Percentiles rank a stretch among this genome's conserved stretches.
Conservation (phyloP, 2,797 vertebrate species). For the Hylomyscus alleni region DNA sequence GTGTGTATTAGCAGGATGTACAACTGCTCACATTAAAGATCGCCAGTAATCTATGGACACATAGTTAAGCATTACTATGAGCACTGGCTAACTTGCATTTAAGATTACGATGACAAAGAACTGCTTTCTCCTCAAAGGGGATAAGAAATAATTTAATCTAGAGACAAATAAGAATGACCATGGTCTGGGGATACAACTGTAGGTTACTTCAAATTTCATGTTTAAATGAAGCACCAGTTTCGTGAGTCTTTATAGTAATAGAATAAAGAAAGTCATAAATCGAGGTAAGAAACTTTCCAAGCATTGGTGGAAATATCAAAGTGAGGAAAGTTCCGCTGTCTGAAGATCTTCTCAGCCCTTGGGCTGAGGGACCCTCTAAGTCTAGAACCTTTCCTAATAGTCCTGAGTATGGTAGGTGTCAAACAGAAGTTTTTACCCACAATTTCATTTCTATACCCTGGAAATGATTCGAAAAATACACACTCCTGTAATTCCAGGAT, state of each 20-base stretch:
- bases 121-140: background rate
- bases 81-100: constrained; percentile 14
- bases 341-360: background rate
- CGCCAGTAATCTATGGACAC: background rate
- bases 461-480: background rate
- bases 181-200: background rate
- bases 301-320: background rate
- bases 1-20: background rate
- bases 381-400: background rate
- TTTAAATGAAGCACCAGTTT: background rate
- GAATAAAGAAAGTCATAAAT: background rate
- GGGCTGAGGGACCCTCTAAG: background rate
- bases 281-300: background rate
- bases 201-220: background rate
- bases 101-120: background rate
- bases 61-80: background rate
- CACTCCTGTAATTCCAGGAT: background rate
- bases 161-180: background rate
- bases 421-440: background rate
- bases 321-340: background rate
- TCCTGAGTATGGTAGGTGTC: background rate
- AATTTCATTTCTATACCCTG: constrained; percentile 5
- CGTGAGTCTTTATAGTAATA: background rate
- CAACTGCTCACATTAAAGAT: background rate
- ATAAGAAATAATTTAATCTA: background rate